Conservation (phyloP, 2,888 invertebrate genomes). For the Onthophagus sagittarius region DNA sequence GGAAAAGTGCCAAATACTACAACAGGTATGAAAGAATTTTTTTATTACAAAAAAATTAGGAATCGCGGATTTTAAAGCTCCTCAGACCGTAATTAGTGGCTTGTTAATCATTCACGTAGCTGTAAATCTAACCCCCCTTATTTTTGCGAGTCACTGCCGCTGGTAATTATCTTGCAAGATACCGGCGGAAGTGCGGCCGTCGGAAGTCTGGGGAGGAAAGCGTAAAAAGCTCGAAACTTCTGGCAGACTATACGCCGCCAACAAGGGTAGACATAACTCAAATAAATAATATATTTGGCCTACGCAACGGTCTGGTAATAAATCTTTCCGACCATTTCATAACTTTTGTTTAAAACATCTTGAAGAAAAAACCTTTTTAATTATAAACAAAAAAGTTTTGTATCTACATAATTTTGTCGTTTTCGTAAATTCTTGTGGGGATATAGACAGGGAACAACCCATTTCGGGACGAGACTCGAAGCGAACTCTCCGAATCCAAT, state of each 20-base stretch:
- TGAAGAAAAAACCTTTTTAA: neutral
- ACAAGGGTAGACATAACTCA: constrained; percentile 15
- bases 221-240: constrained; percentile 6
- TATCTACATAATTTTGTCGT: too few species aligned
- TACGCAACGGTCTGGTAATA: constrained; percentile 12
- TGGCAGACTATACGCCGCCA: constrained; percentile 1
- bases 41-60: neutral
- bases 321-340: constrained; percentile 19
- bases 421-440: too few species aligned
- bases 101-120: constrained; percentile 7
- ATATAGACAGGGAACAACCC: neutral
- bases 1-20: constrained; percentile 24
- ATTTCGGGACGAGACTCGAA: neutral
- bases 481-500: neutral
- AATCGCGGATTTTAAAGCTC: neutral
- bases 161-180: constrained; percentile 11
- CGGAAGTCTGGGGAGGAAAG: neutral
- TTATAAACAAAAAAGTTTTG: too few species aligned
- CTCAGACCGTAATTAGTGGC: constrained; percentile 3
- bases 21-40: constrained; percentile 13
- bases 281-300: constrained; percentile 20
- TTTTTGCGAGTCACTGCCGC: constrained; percentile 1
- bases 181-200: constrained; percentile 5
- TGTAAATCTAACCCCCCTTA: constrained; percentile 1
- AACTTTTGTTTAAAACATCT: constrained; percentile 15